Evolutionary conservation across 2,888 invertebrate species (phyloP).

Genomic region (Drosophila anomalata): DNA sequence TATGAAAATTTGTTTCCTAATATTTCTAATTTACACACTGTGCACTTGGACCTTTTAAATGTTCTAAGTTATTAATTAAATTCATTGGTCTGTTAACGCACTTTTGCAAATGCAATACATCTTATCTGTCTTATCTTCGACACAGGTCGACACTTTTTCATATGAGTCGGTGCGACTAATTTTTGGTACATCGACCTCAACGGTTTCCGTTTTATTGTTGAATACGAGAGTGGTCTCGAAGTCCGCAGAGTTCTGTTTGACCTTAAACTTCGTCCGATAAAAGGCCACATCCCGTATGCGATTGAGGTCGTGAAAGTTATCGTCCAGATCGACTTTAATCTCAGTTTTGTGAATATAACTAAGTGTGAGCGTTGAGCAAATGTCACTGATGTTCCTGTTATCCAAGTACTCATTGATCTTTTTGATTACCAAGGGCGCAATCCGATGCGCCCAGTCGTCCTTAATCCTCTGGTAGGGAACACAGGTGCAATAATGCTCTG

Average conservation of each 20-base stretch:
- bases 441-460: conserved; percentile 36
- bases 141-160: conserved; percentile 84
- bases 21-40: too few species aligned
- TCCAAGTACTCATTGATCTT: conserved; percentile 59
- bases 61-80: not conserved
- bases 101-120: conserved; percentile 61
- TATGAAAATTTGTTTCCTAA: too few species aligned
- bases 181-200: conserved; percentile 85
- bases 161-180: conserved; percentile 86
- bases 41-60: not conserved
- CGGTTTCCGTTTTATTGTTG: conserved; percentile 72
- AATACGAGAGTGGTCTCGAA: conserved; percentile 88
- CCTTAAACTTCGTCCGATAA: conserved; percentile 85
- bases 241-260: conserved; percentile 87
- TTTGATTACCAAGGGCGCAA: conserved; percentile 46
- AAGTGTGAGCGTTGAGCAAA: conserved; percentile 50
- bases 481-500: conserved; percentile 90
- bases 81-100: conserved; percentile 14
- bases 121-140: conserved; percentile 68
- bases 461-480: conserved; percentile 60
- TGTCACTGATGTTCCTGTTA: conserved; percentile 45
- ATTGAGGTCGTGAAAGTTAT: conserved; percentile 16
- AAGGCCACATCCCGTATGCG: conserved; percentile 19
- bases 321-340: conserved; percentile 37
- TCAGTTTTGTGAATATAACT: conserved; percentile 56